Base-by-base conservation (phyloP, 2,888 invertebrate genomes). In the Drosophila sordidula region DNA sequence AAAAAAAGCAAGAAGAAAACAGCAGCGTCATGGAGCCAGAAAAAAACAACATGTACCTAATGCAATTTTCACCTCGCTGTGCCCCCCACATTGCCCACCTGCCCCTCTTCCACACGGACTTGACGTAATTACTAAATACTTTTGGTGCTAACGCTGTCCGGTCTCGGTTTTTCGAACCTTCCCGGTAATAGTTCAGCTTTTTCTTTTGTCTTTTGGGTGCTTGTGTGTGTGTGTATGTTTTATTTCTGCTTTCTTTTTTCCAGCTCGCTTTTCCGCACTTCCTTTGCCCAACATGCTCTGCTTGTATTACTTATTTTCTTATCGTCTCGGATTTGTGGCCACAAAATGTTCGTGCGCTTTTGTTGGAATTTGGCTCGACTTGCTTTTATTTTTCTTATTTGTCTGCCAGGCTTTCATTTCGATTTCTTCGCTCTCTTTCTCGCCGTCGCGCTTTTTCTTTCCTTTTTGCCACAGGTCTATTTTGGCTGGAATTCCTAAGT, bases 121-220 rank as follows among this genome's bases (percentile, higher is more conserved):
- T 67, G 77, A 88, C 87, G 87, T 86, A 88, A 84, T 86, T 84
- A 86, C 89, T 84, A 86, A 88, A 88, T 86, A 86, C 80, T 86
- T 87, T 77, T 75, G 87, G 72, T 67, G 70, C 77, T 74, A 69
- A 63, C 62, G 61, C 38, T 69, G 63, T 67, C 71, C 80, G 66
- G 65, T 49, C 38, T 62, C 42, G 64, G 54, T 55, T 44, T 41
- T 58, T 63, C 45, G 29, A 57, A 50, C 45, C 56, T 46, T 69
- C 58, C 41, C 34, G 29, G 65, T 45, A 54, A 54, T 54, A 45
- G 61, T 59, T 63, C n/a, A 66, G 63, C 44, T 66, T 63, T 77
- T 78, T 75, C 69, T 72, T 70, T 70, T 70, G 70, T 77, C 67
- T 63, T 68, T 44, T 36, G 18, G 8, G 34, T 34, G n/a, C 11